A percentile compares a stretch with the other conserved stretches of the same genome.
phyloP scores from a whole-genome alignment of 2,888 invertebrate genomes.

The Mesopsocus fuscifrons region DNA sequence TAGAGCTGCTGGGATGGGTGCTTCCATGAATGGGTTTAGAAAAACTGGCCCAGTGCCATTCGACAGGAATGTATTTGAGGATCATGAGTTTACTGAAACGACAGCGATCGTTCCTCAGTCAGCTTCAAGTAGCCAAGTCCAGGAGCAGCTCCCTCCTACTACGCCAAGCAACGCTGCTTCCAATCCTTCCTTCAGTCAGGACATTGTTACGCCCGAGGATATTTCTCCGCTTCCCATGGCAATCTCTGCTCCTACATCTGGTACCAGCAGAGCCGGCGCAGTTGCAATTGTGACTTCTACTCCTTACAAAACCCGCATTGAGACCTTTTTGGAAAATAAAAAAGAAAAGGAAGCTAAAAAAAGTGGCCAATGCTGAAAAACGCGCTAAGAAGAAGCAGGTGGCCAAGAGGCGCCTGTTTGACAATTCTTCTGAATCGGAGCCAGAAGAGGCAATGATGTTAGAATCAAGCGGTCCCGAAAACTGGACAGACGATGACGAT shows the following conservation, averaged over 20 bases:
- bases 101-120: no score
- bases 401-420: background rate
- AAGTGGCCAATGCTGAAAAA: background rate
- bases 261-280: background rate
- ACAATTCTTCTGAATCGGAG: background rate
- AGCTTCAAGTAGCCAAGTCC: background rate
- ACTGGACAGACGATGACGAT: no score
- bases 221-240: background rate
- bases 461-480: no score
- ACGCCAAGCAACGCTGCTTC: background rate
- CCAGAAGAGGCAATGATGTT: no score
- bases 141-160: background rate
- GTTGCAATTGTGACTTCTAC: background rate
- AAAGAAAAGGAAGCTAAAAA: background rate
- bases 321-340: background rate
- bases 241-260: background rate
- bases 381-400: background rate
- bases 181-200: background rate
- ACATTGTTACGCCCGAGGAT: background rate
- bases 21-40: slow-evolving; percentile 12
- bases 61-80: slow-evolving; percentile 12
- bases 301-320: background rate
- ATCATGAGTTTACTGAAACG: slow-evolving; percentile 10
- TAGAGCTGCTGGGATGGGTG: slow-evolving; percentile 10
- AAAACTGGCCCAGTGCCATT: slow-evolving; percentile 8